Base-by-base conservation (phyloP, 2,797 vertebrate genomes). In the Diplodus puntazzo region DNA sequence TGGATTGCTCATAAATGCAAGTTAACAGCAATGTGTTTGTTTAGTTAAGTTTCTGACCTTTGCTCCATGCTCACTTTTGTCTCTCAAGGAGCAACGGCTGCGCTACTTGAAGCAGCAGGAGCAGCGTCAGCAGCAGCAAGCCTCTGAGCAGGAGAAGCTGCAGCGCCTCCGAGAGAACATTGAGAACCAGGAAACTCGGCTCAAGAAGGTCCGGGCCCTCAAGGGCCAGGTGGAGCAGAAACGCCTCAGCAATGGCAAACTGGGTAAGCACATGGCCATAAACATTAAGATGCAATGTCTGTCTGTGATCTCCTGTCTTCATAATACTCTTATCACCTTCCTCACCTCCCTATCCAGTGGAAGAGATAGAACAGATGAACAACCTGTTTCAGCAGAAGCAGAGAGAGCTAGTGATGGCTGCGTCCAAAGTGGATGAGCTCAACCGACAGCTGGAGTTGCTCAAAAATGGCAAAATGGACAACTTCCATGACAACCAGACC, bases 311-410 rank as follows among this genome's bases (percentile, higher is more conserved):
- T 61, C 39, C 0, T 55, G 5, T 54, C 18, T 68, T 72, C 1
- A 52, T 80, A 5, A 34, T 59, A 39, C 73, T 48, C 30, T 20
- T 53, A 27, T 72, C 21, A 45, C 12, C 16, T 69, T 2, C 6
- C 25, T 60, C 4, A 1, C 30, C 42, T 69, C 23, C 39, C 9
- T 76, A 53, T 71, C 34, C 74, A 99, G 98, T 99, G 95, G 98
- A 99, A 82, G 98, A 99, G 91, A 99, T 99, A 18, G 98, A 99
- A 79, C 98, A 99, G 94, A 99, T 99, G 98, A 99, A 97, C 85
- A 97, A 96, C 81, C 89, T 99, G 93, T 99, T 99, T 95, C 97
- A 98, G 95, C 97, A 98, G 85, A 99, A 99, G 90, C 98, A 99
- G 93, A 95, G 96, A 74, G 98, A 99, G 90, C 91, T 99, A 30